Base-by-base conservation (phyloP, 2,797 vertebrate genomes). In the Ateles fusciceps region DNA sequence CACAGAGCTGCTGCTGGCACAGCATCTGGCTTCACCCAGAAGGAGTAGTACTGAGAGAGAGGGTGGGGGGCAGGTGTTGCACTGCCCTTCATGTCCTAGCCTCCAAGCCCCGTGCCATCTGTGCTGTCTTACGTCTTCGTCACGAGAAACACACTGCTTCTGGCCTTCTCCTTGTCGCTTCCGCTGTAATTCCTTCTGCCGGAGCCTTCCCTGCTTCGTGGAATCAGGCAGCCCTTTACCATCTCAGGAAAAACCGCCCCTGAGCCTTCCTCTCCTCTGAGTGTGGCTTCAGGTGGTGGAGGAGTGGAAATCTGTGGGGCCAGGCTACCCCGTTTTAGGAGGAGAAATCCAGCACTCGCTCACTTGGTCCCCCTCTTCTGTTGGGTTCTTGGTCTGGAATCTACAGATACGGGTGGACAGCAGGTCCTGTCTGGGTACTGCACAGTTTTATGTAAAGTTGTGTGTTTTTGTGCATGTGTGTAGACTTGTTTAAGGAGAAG, bases 251-350 rank as follows among this genome's bases (percentile, higher is more conserved):
- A 61, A 61, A 3, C 33, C 6, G 0, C 64, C 15, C 64, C 33
- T 68, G 33, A n/a, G 64, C 33, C 30, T 68, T 68, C 33, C 64
- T 68, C 17, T n/a, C 33, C 19, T n/a, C 17, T n/a, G 15, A 68
- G 30, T 68, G 64, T 68, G 64, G 64, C 17, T 19, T n/a, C 30
- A 68, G 64, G 33, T 68, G 64, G 64, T 19, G 17, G 33, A n/a
- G 64, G 33, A 21, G 33, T n/a, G 33, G n/a, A n/a, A 19, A 7
- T 19, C 64, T n/a, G 30, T 17, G 64, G 15, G 64, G 7, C n/a
- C 64, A 21, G 64, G 1, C 33, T 4, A n/a, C 2, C 64, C 15
- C 1, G 0, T 68, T 68, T n/a, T 19, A 9, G 30, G 33, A 68
- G 33, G 15, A 68, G 33, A 68, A n/a, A n/a, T 9, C 33, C 33